Base-by-base conservation (phyloP, 1,140 invertebrate species). In the Dryas iulia region DNA sequence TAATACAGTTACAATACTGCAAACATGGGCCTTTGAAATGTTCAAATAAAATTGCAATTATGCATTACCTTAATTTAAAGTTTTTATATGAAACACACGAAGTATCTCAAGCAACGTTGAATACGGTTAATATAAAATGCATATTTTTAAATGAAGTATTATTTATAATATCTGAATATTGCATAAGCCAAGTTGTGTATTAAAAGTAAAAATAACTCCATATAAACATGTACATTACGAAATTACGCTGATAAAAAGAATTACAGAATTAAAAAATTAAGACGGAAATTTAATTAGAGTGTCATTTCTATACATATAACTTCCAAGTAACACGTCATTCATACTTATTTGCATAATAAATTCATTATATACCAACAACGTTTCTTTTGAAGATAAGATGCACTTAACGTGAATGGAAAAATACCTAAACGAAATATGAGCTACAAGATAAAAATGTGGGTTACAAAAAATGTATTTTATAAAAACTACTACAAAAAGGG, bases 311-410 rank as follows among this genome's bases (percentile, higher is more conserved):
- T n/a, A n/a, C 12, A 14, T 2, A 1, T 6, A 39, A 14, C 14
- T 7, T n/a, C 33, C 33, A 39, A 18, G n/a, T 39, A 39, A 39
- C 18, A 47, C 14, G 18, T 47, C 14, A 14, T 23, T 14, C 10
- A 35, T 47, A 31, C 23, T 6, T 61, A 60, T 47, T 33, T 47
- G 10, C 12, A 47, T 11, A 60, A 25, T 60, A 1, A 60, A 24
- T 35, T 12, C 1, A 35, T 8, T n/a, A 35, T 24, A 11, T 47
- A 60, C 5, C 25, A n/a, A 26, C 6, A 60, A 59, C 54, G 53
- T 52, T 18, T 57, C 18, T 53, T 33, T 25, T 4, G 25, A n/a
- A 33, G 54, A 58, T 65, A 65, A 65, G 12, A 31, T 23, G 31
- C 62, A 56, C 30, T 57, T 14, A 57, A 57, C 23, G 4, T 57